These are phyloP conservation scores for Bursaphelenchus mucronatus DNA, from an alignment of 1,140 invertebrate species.

Conservation along the genomic window DNA sequence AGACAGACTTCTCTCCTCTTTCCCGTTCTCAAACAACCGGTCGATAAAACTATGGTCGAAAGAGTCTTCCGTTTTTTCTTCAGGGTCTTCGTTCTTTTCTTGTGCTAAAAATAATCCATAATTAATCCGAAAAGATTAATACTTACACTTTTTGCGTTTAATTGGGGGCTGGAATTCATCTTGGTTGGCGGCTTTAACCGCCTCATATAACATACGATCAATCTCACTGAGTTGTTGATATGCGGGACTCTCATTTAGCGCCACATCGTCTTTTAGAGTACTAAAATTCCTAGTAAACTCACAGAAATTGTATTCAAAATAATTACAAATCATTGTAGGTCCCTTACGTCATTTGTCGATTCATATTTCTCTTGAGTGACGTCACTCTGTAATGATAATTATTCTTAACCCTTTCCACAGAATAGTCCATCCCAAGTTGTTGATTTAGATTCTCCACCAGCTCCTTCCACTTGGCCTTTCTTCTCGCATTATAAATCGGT, in stretches of 20 bases:
- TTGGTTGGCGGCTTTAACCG: neutral
- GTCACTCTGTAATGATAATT: conserved; percentile 16
- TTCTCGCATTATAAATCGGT: conserved; percentile 19
- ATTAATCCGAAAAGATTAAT: too few relatives aligned
- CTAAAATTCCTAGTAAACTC: neutral
- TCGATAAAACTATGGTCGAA: too few relatives aligned
- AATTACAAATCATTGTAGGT: too few relatives aligned
- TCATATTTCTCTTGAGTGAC: conserved; percentile 18
- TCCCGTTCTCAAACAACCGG: too few relatives aligned
- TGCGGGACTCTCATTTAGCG: conserved; percentile 10
- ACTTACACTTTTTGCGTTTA: too few relatives aligned
- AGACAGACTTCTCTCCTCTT: too few relatives aligned
- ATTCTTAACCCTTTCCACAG: conserved; percentile 11
- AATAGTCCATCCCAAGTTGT: conserved; percentile 11
- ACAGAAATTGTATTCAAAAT: neutral
- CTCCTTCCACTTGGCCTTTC: conserved; percentile 15
- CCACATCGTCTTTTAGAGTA: neutral
- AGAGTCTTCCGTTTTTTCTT: too few relatives aligned
- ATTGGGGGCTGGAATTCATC: too few relatives aligned
- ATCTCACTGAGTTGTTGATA: conserved; percentile 19
- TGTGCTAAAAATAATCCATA: too few relatives aligned
- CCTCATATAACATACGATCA: conserved; percentile 10
- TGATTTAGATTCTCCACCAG: conserved; percentile 21
- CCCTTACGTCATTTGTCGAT: neutral
- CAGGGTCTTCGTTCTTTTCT: too few relatives aligned